Conservation (phyloP, 2,888 invertebrate species). For the Hypselothyrea guttata region DNA sequence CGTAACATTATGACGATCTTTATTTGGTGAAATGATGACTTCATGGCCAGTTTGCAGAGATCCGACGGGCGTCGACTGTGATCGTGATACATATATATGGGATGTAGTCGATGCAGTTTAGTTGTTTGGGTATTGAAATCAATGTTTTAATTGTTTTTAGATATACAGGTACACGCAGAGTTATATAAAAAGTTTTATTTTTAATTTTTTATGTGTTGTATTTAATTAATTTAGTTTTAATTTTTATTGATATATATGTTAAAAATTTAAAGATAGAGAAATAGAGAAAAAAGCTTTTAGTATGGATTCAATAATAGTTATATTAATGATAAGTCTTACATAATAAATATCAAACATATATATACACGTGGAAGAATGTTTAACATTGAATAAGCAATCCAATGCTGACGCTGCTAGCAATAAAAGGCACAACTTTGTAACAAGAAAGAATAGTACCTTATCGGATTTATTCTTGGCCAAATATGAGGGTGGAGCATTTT, state of each 20-base stretch:
- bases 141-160: slow-evolving; percentile 34
- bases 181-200: slow-evolving; percentile 50
- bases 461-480: slow-evolving; percentile 92
- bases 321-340: slow-evolving; percentile 28
- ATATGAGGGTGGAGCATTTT: slow-evolving; percentile 93
- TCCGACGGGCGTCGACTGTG: slow-evolving; percentile 95
- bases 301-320: slow-evolving; percentile 58
- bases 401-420: slow-evolving; percentile 26
- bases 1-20: slow-evolving; percentile 91
- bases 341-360: slow-evolving; percentile 11
- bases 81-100: slow-evolving; percentile 34
- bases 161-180: slow-evolving; percentile 53
- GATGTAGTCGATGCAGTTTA: slow-evolving; percentile 43
- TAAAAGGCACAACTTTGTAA: slow-evolving; percentile 8
- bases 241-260: slow-evolving; percentile 35
- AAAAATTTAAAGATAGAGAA: slow-evolving; percentile 49
- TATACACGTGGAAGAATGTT: slow-evolving; percentile 52
- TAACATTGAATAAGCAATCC: slow-evolving; percentile 59
- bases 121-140: slow-evolving; percentile 21
- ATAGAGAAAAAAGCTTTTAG: slow-evolving; percentile 62
- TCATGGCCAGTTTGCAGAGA: slow-evolving; percentile 96
- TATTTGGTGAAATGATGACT: slow-evolving; percentile 93
- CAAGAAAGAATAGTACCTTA: slow-evolving; percentile 85
- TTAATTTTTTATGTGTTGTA: slow-evolving; percentile 18
- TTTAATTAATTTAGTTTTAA: slow-evolving; percentile 12